Base-by-base conservation (phyloP, 2,113 vertebrate species). In the Pterocles gutturalis region DNA sequence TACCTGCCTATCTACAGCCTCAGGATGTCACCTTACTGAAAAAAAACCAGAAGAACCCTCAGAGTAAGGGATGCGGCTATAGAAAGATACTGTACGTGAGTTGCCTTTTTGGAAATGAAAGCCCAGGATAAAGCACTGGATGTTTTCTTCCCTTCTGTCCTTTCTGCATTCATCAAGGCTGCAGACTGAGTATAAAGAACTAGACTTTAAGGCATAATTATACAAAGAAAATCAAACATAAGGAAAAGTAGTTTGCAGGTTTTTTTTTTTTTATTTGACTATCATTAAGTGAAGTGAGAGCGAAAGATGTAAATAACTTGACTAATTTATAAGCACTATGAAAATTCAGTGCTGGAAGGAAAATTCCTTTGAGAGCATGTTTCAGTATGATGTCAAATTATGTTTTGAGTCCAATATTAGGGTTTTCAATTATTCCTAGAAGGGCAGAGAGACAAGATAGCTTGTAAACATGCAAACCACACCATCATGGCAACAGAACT, bases 151-250 rank as follows among this genome's bases (percentile, higher is more conserved):
- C 43, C 31, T 77, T 72, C 73, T 69, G 73, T 54, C 91, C 83
- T 83, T 49, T 82, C 67, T 71, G 31, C 36, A 53, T 85, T 81
- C 89, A 92, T 41, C 86, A 86, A 73, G 58, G 94, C 87, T 90
- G 38, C 67, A 92, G 79, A 84, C 58, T 9, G 36, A 41, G 57
- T 10, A 36, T 8, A 73, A 86, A 90, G 80, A 86, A 77, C 51
- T n/a, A 48, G 71, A 64, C 93, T 95, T 80, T 24, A 77, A 89
- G 95, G 91, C 86, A 83, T 96, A 65, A 83, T 95, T 96, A 96
- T 54, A 83, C 83, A 64, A 61, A 81, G 93, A 90, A 97, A 95
- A 96, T 80, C 86, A 93, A 96, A 97, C 89, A 88, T 80, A 80
- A 96, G 79, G 57, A 69, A 66, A 86, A 92, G 81, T 13, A 83